Conservation (phyloP, 2,888 invertebrate species). For the Tortricodes alternella region DNA sequence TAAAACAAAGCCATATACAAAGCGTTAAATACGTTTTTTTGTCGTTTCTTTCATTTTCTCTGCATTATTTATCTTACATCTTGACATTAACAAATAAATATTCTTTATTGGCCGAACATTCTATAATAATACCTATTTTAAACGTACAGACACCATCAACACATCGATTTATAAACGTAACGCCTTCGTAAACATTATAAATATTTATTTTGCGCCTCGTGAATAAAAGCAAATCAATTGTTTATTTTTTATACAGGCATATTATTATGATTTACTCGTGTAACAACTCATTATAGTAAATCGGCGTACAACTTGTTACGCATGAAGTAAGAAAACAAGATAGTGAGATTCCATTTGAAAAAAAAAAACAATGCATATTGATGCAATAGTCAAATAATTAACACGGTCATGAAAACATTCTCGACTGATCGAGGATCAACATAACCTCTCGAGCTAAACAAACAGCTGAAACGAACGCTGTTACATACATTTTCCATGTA, state of each 20-base stretch:
- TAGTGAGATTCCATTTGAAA: conserved; percentile 30
- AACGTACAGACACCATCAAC: conserved; percentile 50
- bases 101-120: conserved; percentile 41
- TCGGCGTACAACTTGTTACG: not conserved
- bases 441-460: conserved; percentile 35
- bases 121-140: conserved; percentile 41
- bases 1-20: conserved; percentile 41
- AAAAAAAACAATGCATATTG: conserved; percentile 20
- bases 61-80: conserved; percentile 38
- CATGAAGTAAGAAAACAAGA: conserved; percentile 10
- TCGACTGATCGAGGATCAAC: conserved; percentile 46
- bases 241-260: not conserved
- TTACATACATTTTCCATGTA: not conserved
- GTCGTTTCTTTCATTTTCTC: conserved; percentile 44
- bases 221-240: conserved; percentile 13
- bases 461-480: not conserved
- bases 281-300: not conserved
- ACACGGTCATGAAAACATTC: conserved; percentile 42
- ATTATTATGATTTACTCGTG: conserved; percentile 1
- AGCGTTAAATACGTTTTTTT: conserved; percentile 49
- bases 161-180: conserved; percentile 41
- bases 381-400: conserved; percentile 24
- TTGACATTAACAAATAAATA: conserved; percentile 52
- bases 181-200: conserved; percentile 25
- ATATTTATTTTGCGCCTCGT: conserved; percentile 24